Base-by-base conservation (phyloP, 1,140 invertebrate species). In the Drosophila pruinosa region DNA sequence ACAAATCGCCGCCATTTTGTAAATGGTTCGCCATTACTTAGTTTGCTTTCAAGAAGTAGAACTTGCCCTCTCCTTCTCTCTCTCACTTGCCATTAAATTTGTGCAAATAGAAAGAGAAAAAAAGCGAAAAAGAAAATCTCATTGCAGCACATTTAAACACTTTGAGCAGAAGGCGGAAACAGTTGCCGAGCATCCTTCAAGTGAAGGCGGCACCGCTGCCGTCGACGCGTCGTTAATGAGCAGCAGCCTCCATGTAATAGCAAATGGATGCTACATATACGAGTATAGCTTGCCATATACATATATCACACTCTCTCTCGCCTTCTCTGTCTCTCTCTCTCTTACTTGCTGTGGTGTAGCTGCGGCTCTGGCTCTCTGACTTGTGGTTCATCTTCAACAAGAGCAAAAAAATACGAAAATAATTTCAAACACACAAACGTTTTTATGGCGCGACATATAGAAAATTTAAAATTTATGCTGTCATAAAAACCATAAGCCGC, bases 401-500 rank as follows among this genome's bases (percentile, higher is more conserved):
- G 7, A 34, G 17, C 2, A 54, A 17, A 56, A 39, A 57, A 59
- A 53, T 53, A 63, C 17, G 79, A 61, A 75, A 78, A 82, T 82
- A 82, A 83, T 80, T 85, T 85, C 5, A 59, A 58, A 57, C 53
- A 62, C 57, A 47, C 22, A 62, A 68, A 43, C 45, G 67, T 61
- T 85, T 80, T 85, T 85, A 85, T 76, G 75, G 64, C 53, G 77
- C 63, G 50, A 62, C 78, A 41, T 31, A 88, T 88, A 75, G 82
- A 82, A 86, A 72, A 78, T 78, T 86, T 82, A 59, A 88, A 88
- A 88, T 88, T 88, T 88, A 88, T 88, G 78, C 82, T 82, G 67
- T 88, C 82, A 78, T 88, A 88, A 88, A 88, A 88, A 89, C 82
- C 82, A 88, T 82, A 88, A 88, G 75, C 78, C 71, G 71, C 82